A percentile compares a stretch with the other conserved stretches of the same genome.
Conservation (phyloP, 2,888 invertebrate species). For the Dendrolimus pini region DNA sequence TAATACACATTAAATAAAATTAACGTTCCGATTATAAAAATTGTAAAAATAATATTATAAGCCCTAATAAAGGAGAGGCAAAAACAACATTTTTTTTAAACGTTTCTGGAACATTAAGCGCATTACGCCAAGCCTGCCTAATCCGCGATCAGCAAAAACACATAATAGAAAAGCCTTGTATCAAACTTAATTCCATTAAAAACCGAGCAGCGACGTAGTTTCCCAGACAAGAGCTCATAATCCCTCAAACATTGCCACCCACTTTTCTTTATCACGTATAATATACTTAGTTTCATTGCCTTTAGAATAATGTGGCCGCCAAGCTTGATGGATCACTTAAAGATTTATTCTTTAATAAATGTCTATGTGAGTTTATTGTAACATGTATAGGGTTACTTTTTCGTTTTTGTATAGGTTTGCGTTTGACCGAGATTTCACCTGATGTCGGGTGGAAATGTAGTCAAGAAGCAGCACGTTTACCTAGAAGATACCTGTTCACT, state of each 20-base stretch:
- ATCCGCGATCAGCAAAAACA: neutral
- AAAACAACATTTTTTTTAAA: neutral
- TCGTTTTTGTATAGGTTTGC: too few species aligned
- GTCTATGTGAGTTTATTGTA: too few species aligned
- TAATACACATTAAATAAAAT: too few species aligned
- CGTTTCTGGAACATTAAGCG: neutral
- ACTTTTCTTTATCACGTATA: slow-evolving; percentile 37
- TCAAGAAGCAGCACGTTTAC: too few species aligned
- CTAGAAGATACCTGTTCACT: too few species aligned
- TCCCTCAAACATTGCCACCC: slow-evolving; percentile 35
- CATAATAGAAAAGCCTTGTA: neutral
- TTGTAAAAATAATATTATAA: neutral
- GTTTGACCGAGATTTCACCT: too few species aligned
- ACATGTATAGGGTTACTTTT: too few species aligned
- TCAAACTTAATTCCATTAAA: neutral
- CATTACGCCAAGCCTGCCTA: neutral
- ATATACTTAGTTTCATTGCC: slow-evolving; percentile 15
- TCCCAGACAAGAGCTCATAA: slow-evolving; percentile 26
- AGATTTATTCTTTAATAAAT: neutral
- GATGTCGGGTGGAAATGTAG: too few species aligned
- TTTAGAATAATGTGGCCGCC: slow-evolving; percentile 6
- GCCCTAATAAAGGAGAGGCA: neutral
- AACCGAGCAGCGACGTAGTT: slow-evolving; percentile 15
- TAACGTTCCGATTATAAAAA: neutral
- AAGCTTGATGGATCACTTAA: neutral